Evolutionary conservation across 2,888 invertebrate species (phyloP).

Genomic region (Teleogryllus oceanicus): DNA sequence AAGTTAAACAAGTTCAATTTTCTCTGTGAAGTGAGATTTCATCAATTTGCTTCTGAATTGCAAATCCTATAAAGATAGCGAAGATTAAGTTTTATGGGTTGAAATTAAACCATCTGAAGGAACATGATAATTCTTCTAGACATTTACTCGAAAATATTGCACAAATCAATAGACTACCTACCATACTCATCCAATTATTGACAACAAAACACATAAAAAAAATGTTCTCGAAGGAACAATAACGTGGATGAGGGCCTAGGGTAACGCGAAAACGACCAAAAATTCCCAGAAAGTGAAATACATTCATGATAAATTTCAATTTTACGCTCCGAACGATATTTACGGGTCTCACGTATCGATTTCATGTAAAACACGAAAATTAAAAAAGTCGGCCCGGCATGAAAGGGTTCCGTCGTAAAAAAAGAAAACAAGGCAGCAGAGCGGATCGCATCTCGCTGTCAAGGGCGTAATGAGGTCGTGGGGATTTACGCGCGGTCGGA

Average conservation of each 20-base stretch:
- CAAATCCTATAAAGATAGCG: too few relatives aligned
- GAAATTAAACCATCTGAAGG: too few relatives aligned
- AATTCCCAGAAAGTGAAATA: conserved; percentile 5
- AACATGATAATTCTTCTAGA: too few relatives aligned
- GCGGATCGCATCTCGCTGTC: background rate
- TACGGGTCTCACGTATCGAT: background rate
- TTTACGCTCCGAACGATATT: conserved; percentile 10
- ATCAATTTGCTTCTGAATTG: too few relatives aligned
- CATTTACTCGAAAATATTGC: too few relatives aligned
- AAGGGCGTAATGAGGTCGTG: background rate
- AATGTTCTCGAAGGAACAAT: background rate
- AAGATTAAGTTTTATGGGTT: too few relatives aligned
- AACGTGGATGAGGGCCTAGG: background rate
- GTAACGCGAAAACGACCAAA: background rate
- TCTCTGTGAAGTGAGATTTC: too few relatives aligned
- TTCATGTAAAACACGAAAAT: conserved; percentile 1
- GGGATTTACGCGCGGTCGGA: background rate
- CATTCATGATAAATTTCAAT: background rate
- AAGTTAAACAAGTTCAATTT: too few relatives aligned
- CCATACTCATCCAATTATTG: too few relatives aligned
- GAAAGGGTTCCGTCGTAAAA: background rate
- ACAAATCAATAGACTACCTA: too few relatives aligned
- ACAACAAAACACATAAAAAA: too few relatives aligned
- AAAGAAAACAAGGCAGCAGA: background rate
- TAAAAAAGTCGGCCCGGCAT: background rate